Evolutionary conservation across 2,113 vertebrate species (phyloP), one percentile per base, ranked within the genome.

Genomic region (Tympanuchus pallidicinctus): DNA sequence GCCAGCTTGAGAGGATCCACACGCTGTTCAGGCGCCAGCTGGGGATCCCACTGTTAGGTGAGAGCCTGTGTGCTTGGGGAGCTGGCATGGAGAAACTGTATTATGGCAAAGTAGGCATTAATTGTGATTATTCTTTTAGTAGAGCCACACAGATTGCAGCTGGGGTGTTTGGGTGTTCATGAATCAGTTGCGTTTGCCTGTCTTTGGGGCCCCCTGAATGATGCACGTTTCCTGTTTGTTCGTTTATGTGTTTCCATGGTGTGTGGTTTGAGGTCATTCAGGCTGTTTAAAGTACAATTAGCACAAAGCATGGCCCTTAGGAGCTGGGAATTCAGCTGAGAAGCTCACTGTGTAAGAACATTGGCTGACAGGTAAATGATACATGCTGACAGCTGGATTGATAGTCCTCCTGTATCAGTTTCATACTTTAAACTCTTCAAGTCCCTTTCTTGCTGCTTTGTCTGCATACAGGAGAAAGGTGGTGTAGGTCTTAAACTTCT

Each of bases 21-120:
- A 97, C 96, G 4, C 98, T 99, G 47, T 99, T 99, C 95, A 98
- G 98, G 80, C 98, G 99, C 84, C 99, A 99, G 97, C 92, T 99
- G 97, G 98, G 98, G 32, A 86, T 99, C 81, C 99, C 99, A 0
- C 98, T 99, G 76, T 97, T 99, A 75, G 99, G 99, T 99, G 96
- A 98, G 98, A 80, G 72, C 74, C 1, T 20, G 1, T 4, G 3
- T 3, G 1, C 38, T 76, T 9, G 79, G 36, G 8, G 50, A 13
- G 4, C 22, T 15, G 45, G 25, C 5, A 0, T 5, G 16, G 11
- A 30, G 20, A 8, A 27, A 60, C 77, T 13, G 57, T 14, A 15
- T 1, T 32, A 13, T 0, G 3, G 10, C 4, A 9, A 42, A 21
- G 36, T 48, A 20, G 60, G 38, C 28, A 2, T 10, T 20, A n/a